Conservation (phyloP, 2,797 vertebrate species). For the Onychomys arenicola region DNA sequence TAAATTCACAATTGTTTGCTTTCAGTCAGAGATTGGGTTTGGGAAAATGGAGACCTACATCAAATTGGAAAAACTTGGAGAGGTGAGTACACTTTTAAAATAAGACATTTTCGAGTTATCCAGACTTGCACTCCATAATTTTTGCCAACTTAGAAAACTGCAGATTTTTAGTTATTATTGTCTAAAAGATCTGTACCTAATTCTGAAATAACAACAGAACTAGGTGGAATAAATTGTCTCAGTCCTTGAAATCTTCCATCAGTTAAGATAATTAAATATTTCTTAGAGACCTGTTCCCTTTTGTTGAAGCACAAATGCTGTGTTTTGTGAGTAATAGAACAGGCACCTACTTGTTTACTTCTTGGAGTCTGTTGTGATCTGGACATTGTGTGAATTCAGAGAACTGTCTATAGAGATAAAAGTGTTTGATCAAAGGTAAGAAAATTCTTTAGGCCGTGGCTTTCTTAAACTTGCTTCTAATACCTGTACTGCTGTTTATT, state of each 20-base stretch:
- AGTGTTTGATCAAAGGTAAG: neutral
- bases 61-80: constrained; percentile 99
- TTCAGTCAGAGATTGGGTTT: constrained; percentile 99
- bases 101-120: constrained; percentile 21
- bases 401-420: neutral
- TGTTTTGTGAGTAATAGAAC: constrained; percentile 42
- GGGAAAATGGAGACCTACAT: constrained; percentile 99
- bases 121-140: neutral
- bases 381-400: constrained; percentile 12
- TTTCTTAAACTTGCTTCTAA: constrained; percentile 21
- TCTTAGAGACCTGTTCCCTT: constrained; percentile 3
- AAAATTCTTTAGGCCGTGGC: neutral
- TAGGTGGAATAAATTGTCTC: neutral
- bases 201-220: constrained; percentile 42
- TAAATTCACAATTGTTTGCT: constrained; percentile 78
- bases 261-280: constrained; percentile 6
- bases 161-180: neutral
- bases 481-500: constrained; percentile 6
- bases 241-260: constrained; percentile 22
- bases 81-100: constrained; percentile 89
- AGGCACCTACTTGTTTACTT: neutral
- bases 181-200: neutral
- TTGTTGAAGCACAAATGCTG: constrained; percentile 45
- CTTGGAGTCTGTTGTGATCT: neutral
- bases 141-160: neutral